These are phyloP conservation scores for Campoplex capitator DNA, from an alignment of 2,888 invertebrate genomes.

Conservation along the genomic window DNA sequence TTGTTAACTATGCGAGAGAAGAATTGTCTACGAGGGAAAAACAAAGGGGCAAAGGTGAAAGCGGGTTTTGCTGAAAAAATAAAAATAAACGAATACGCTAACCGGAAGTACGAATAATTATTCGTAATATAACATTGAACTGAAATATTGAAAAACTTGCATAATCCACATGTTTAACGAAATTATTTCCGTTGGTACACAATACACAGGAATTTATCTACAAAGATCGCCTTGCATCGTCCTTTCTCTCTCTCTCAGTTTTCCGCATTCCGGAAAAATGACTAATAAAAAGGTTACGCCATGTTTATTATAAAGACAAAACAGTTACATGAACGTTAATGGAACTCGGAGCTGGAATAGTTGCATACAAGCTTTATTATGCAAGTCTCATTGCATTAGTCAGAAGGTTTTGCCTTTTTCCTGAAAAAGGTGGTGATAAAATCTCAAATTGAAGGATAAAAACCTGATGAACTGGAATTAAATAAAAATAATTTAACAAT, in stretches of 20 bases:
- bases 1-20: background rate
- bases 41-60: background rate
- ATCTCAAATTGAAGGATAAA: background rate
- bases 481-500: background rate
- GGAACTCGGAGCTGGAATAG: background rate
- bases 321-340: conserved; percentile 32
- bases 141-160: conserved; percentile 18
- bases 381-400: background rate
- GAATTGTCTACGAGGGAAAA: conserved; percentile 5
- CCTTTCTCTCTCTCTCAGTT: background rate
- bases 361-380: background rate
- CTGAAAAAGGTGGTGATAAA: background rate
- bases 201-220: background rate
- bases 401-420: background rate
- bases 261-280: conserved; percentile 36
- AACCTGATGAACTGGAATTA: background rate
- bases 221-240: conserved; percentile 8
- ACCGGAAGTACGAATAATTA: conserved; percentile 15
- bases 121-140: conserved; percentile 36
- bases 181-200: conserved; percentile 14
- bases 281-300: conserved; percentile 21
- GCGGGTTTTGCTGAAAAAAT: background rate
- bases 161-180: conserved; percentile 5
- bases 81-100: background rate
- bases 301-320: conserved; percentile 27